A percentile compares a stretch with the other conserved stretches of the same genome.
phyloP scores from a whole-genome alignment of 23 tunicate species.

The Diplosoma virens region DNA sequence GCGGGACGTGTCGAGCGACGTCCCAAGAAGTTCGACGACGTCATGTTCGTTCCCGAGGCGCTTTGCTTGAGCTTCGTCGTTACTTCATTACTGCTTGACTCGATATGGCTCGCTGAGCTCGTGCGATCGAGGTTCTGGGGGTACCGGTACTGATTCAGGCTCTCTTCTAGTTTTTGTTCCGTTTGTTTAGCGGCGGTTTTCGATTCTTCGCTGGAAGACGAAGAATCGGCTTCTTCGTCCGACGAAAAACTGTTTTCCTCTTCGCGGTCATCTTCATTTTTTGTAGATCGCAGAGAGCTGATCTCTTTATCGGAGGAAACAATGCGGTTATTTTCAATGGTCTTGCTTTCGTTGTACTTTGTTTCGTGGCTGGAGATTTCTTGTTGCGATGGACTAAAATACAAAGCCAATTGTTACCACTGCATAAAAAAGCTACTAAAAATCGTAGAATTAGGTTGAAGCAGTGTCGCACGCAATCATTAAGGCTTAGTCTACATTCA shows the following conservation, averaged over 20 bases:
- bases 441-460: too few species aligned
- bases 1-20: conserved; percentile 57
- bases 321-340: not conserved
- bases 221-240: conserved; percentile 29
- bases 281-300: not conserved
- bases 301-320: conserved; percentile 1
- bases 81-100: not conserved
- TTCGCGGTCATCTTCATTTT: not conserved
- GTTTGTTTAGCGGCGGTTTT: not conserved
- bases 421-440: too few species aligned
- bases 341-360: not conserved
- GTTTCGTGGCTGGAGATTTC: conserved; percentile 1
- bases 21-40: not conserved
- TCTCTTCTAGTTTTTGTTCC: not conserved
- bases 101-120: not conserved
- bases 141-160: not conserved
- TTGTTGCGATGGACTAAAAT: too few species aligned
- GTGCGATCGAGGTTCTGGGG: conserved; percentile 23
- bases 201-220: conserved; percentile 39
- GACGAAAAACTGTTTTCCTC: conserved; percentile 36
- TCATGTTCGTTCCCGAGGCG: conserved; percentile 34
- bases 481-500: too few species aligned
- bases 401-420: too few species aligned
- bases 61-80: conserved; percentile 19
- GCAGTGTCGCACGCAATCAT: too few species aligned